Evolutionary conservation across 2,888 invertebrate genomes (phyloP).

Genomic region (Sminthurinus aureus): DNA sequence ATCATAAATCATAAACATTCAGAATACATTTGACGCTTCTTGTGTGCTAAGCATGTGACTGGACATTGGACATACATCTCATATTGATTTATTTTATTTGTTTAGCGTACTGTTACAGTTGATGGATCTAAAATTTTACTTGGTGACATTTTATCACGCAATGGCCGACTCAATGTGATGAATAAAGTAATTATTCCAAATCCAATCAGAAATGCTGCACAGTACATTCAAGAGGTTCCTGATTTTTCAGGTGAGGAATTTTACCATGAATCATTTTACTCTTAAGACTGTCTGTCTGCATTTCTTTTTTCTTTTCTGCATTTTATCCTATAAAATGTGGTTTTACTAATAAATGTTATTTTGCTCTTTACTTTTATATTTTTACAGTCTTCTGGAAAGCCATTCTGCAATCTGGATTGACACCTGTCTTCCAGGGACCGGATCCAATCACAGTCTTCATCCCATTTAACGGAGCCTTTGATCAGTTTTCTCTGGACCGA

Average conservation of each 20-base stretch:
- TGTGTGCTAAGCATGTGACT: too few relatives aligned
- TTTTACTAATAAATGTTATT: background rate
- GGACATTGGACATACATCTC: too few relatives aligned
- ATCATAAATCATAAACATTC: background rate
- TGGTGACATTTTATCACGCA: constrained; percentile 52
- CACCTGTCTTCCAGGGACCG: constrained; percentile 45
- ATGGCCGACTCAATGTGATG: constrained; percentile 53
- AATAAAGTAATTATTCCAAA: constrained; percentile 56
- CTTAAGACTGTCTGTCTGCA: background rate
- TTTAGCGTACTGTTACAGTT: constrained; percentile 51
- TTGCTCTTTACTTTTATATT: background rate
- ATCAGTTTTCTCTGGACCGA: constrained; percentile 38
- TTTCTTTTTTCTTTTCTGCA: background rate
- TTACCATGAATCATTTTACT: background rate
- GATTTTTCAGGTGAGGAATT: constrained; percentile 53
- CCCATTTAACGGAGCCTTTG: constrained; percentile 52
- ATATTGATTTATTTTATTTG: background rate
- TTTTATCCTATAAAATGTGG: background rate
- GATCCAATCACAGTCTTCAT: constrained; percentile 57
- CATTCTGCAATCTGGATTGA: constrained; percentile 45
- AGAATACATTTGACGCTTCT: background rate
- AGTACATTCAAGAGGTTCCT: constrained; percentile 55
- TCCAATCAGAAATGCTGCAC: constrained; percentile 51
- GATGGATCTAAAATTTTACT: constrained; percentile 56
- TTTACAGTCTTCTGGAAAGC: constrained; percentile 52